Evolutionary conservation across 2,113 vertebrate species (phyloP), one percentile per base, ranked within the genome.

Genomic region (Serinus canaria): DNA sequence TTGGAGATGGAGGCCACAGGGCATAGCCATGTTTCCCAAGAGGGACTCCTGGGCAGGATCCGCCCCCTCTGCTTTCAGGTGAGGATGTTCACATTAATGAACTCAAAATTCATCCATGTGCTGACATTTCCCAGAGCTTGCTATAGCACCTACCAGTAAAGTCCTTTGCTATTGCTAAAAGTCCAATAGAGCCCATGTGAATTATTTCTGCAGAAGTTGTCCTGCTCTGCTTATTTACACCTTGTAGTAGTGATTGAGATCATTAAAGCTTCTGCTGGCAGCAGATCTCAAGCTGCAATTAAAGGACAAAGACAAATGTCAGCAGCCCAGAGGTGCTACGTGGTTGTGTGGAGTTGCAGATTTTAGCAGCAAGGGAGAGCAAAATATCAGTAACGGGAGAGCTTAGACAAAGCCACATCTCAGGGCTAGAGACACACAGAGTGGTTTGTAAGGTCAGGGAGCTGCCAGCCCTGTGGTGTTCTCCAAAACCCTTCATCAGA

Each of bases 271-370:
- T 93, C 87, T 90, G 73, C 63, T 89, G 91, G 85, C 79, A 69
- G 87, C 58, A 77, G 73, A 87, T 95, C 94, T 92, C 60, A 80
- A 88, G 76, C 91, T 47, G 69, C 70, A 95, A 92, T 91, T 83
- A 94, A 94, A 96, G 67, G 90, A 95, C 83, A 87, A 94, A 93
- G 94, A 87, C 79, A 92, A 89, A 93, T 49, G 80, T 92, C 4
- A 1, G 75, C 85, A 87, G 44, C 64, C 28, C 0, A 3, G 79
- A 86, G 73, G 89, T 82, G 93, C 81, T 28, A 41, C 2, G 7
- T 41, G 81, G 82, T 33, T 47, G 39, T 33, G 68, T 37, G 41
- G 83, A 62, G 31, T 9, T 66, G 75, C 37, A 23, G 44, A 52
- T 74, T 56, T 53, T 87, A 92, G 74, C 75, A 58, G 49, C 1